Base-by-base conservation (phyloP, 2,797 vertebrate species). In the Eutrigla gurnardus region DNA sequence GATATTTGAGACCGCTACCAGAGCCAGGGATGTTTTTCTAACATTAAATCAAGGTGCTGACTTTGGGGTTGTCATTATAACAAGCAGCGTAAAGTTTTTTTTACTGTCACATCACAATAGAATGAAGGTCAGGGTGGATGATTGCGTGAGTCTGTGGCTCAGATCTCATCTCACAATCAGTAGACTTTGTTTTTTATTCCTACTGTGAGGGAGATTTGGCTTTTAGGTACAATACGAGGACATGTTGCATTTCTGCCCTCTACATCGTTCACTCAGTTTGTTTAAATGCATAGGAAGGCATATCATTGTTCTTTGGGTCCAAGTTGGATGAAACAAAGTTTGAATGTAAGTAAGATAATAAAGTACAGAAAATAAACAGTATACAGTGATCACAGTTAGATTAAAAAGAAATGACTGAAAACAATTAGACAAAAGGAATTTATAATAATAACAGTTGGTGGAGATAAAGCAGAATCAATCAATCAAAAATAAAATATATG, bases 1-100 rank as follows among this genome's bases (percentile, higher is more conserved):
- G 35, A 71, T 52, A 73, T 82, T 69, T 70, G 32, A 55, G 54
- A 72, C 65, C 73, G 57, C 85, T 87, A 73, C 85, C 59, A 75
- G 50, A 36, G 76, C 62, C 74, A 78, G 79, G 15, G 37, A 49
- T n/a, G 33, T 11, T 55, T 80, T 70, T 35, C 18, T 63, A 50
- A 63, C 68, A 40, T 18, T 2, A 71, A 59, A 77, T 77, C 6
- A n/a, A 70, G 37, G 39, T 49, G 35, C 35, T 59, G 52, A 50
- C 17, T 65, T 66, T 40, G 59, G 32, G 54, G 49, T 39, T 65
- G 14, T 62, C 33, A 36, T 36, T 18, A 39, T 52, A 15, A 49
- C 25, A 65, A 69, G 50, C 32, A 57, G 39, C 32, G 0, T 53
- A 15, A 58, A 50, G 36, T 73, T 69, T 36, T 40, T 40, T 70